These are phyloP conservation scores for Channallabes apus DNA, from an alignment of 2,797 vertebrate species.

Conservation along the genomic window DNA sequence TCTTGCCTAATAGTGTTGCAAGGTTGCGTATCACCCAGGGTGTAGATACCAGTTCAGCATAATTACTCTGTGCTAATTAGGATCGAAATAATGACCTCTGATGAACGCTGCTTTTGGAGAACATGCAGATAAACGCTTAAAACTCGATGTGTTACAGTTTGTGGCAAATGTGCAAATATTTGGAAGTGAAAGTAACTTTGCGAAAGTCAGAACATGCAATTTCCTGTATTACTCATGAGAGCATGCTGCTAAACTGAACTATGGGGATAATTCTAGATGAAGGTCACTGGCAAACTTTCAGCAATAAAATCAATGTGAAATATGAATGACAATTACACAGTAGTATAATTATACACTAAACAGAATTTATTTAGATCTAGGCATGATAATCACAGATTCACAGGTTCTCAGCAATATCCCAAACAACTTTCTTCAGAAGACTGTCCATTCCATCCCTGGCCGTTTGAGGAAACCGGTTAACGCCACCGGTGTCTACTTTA, in stretches of 20 bases:
- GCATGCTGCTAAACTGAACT: not conserved
- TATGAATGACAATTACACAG: not conserved
- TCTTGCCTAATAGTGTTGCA: not conserved
- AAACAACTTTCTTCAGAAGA: too few relatives aligned
- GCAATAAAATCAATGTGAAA: constrained; percentile 19
- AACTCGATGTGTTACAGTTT: too few relatives aligned
- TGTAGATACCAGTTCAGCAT: not conserved
- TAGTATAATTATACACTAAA: not conserved
- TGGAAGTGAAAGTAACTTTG: not conserved
- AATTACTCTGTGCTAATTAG: not conserved
- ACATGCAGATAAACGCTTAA: not conserved
- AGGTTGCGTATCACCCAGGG: not conserved
- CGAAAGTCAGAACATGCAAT: constrained; percentile 5
- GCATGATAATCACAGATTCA: not conserved
- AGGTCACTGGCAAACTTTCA: constrained; percentile 9
- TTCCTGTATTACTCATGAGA: not conserved
- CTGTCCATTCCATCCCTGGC: too few relatives aligned
- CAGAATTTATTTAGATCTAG: not conserved
- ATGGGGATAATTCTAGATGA: not conserved
- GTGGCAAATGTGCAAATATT: not conserved
- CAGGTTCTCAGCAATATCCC: too few relatives aligned
- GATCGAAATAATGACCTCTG: not conserved
- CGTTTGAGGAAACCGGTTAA: too few relatives aligned
- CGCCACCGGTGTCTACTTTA: too few relatives aligned
- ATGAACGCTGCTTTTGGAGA: not conserved